Base-by-base conservation (phyloP, 1,140 invertebrate genomes). In the Eciton burchellii region DNA sequence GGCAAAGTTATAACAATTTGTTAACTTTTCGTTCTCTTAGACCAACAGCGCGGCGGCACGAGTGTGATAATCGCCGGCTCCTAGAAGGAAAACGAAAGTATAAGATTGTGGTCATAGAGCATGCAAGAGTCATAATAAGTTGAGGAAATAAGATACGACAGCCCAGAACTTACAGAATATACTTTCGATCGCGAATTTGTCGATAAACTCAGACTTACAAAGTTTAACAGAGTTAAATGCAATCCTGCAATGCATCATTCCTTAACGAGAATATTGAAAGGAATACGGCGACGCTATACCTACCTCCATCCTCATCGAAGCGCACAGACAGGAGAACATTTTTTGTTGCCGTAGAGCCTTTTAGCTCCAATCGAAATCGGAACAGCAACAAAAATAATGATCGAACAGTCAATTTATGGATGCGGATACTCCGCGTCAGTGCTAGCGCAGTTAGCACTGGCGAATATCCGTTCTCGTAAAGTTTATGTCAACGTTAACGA, bases 301-400 rank as follows among this genome's bases (percentile, higher is more conserved):
- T 92, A 94, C 93, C 93, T 94, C 93, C 90, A 94, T 91, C 88
- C 91, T 87, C 86, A 92, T 81, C 29, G 92, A 92, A 66, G 89
- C 89, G 81, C 92, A 94, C 81, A 93, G 88, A 82, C 93, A 94
- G 83, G 92, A 93, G 84, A 94, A 91, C 92, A 93, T 93, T 45
- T 84, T 91, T 77, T 62, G 47, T 65, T 60, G 47, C 65, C 84
- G n/a, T 77, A 45, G 43, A 76, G 76, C 41, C n/a, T 72, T 81
- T 84, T 56, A 47, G 77, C 45, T 68, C n/a, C 24, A 29, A 86
- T 19, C 8, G n/a, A 14, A 3, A 68, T 62, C 8, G 1, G 24
- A 72, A 4, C 45, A 68, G 52, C 35, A 68, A 77, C 4, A 9
- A 21, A 70, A 70, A 21, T 49, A 45, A 35, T 35, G 12, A 56